Conservation (phyloP, 2,113 vertebrate genomes). For the Phylloscopus whistleri region DNA sequence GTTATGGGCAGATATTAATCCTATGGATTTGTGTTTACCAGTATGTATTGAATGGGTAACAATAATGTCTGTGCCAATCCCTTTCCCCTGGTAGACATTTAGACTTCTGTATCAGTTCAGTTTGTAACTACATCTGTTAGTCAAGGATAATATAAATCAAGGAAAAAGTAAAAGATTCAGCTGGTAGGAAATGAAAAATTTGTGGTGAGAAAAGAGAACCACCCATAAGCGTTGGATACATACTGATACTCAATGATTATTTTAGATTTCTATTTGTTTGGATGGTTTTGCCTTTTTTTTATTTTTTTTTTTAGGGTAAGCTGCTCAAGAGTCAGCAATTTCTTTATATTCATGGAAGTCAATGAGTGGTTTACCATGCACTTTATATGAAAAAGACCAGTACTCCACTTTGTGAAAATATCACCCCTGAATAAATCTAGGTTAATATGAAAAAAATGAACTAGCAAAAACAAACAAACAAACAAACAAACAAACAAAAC, state of each 20-base stretch:
- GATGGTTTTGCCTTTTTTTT: fast-evolving
- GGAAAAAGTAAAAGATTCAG: not conserved
- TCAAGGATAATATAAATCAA: constrained; percentile 34
- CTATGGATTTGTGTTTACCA: not conserved
- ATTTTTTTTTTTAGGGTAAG: not conserved
- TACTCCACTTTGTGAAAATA: not conserved
- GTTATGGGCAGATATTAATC: constrained; percentile 2
- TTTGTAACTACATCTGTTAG: not conserved
- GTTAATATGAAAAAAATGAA: not conserved
- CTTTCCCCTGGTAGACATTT: constrained; percentile 9
- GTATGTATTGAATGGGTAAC: not conserved
- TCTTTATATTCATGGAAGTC: not conserved
- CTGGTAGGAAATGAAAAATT: not conserved
- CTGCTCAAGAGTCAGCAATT: not conserved
- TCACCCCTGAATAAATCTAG: not conserved
- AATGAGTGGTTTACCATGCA: not conserved
- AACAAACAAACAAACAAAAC: no score
- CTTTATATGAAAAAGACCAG: not conserved
- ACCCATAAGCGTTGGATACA: not conserved
- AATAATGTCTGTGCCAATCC: not conserved
- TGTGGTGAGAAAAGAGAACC: not conserved
- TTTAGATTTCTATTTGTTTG: not conserved
- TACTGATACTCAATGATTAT: not conserved
- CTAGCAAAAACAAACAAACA: not conserved
- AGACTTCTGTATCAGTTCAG: not conserved